These are phyloP conservation scores for Odontophorus gujanensis DNA, from an alignment of 2,113 vertebrate genomes.

Conservation along the genomic window DNA sequence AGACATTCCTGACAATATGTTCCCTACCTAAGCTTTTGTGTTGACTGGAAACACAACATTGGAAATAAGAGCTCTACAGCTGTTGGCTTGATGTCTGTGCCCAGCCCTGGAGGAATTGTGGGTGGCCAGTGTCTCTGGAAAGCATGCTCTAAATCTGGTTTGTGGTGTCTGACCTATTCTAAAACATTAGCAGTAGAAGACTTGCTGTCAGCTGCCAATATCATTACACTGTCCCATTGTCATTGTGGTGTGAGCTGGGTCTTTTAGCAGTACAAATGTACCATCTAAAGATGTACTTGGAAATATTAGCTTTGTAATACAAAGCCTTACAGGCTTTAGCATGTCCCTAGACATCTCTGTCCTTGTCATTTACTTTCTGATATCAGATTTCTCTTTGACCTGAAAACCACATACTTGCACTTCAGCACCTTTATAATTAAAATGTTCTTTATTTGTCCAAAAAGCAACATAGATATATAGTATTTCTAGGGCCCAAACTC, in stretches of 20 bases:
- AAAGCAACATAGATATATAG: background rate
- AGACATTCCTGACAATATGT: slow-evolving; percentile 21
- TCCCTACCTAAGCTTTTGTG: slow-evolving; percentile 61
- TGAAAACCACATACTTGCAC: background rate
- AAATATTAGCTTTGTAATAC: background rate
- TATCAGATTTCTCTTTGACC: background rate
- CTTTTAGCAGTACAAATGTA: background rate
- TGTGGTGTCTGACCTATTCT: slow-evolving; percentile 47
- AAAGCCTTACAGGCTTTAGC: background rate
- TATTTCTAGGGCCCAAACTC: background rate
- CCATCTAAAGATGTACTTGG: background rate
- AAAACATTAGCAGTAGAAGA: slow-evolving; percentile 25
- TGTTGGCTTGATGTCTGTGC: slow-evolving; percentile 36
- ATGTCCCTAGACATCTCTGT: background rate
- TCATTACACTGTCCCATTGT: background rate
- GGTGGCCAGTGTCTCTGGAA: slow-evolving; percentile 60
- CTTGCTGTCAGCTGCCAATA: slow-evolving; percentile 32
- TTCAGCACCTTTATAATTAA: background rate
- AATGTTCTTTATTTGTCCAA: background rate
- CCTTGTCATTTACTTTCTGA: background rate
- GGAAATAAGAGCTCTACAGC: slow-evolving; percentile 38
- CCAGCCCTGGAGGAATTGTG: slow-evolving; percentile 42
- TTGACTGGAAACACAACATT: slow-evolving; percentile 35
- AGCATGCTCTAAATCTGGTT: slow-evolving; percentile 44
- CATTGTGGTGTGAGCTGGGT: background rate